Conservation (phyloP, 2,888 invertebrate species). For the Eurytoma californica region DNA sequence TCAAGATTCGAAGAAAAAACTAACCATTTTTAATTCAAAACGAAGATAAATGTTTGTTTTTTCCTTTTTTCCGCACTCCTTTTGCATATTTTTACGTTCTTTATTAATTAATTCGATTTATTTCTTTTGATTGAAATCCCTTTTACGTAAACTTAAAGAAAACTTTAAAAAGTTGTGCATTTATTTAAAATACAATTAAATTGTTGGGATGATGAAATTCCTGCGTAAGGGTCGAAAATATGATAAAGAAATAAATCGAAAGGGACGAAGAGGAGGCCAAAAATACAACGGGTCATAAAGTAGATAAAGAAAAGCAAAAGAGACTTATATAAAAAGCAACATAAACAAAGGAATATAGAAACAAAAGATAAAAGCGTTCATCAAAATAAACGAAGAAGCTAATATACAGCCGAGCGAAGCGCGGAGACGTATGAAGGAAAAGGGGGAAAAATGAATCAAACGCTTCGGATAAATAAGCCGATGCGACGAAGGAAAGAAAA, state of each 20-base stretch:
- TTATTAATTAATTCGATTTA: too few relatives aligned
- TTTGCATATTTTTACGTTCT: too few relatives aligned
- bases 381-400: slow-evolving; percentile 10
- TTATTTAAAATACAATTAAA: too few relatives aligned
- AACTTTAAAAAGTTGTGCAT: too few relatives aligned
- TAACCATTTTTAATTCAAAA: too few relatives aligned
- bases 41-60: too few relatives aligned
- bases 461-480: background rate
- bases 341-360: background rate
- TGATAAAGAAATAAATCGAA: background rate
- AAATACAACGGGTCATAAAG: background rate
- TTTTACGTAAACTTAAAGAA: too few relatives aligned
- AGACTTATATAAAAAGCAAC: background rate
- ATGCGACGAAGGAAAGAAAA: background rate
- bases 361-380: slow-evolving; percentile 18
- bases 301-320: slow-evolving; percentile 9
- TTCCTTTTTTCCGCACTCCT: too few relatives aligned
- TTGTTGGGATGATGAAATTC: background rate
- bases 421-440: background rate
- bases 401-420: background rate
- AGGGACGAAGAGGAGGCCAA: background rate
- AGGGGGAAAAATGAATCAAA: slow-evolving; percentile 11
- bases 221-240: background rate
- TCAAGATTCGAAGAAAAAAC: too few relatives aligned
- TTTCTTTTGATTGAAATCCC: too few relatives aligned